Evolutionary conservation across 2,888 invertebrate species (phyloP), one percentile per base, ranked within the genome.

Genomic region (Scrobipalpa atriplicella): DNA sequence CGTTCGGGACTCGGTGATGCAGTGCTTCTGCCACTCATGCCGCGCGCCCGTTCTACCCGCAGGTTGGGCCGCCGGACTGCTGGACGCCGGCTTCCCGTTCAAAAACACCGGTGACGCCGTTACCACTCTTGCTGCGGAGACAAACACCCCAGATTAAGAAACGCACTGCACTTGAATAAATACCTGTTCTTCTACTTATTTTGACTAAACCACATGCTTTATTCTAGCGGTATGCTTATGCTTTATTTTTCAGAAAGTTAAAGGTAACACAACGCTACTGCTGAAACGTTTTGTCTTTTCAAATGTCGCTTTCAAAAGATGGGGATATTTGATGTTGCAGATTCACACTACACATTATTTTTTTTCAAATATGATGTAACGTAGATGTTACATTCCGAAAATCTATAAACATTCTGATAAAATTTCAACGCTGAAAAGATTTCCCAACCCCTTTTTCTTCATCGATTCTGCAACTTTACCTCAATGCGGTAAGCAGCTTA

Each of bases 11-110:
- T 97, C 97, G 88, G 97, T 97, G 89, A 95, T 97, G 95, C 96
- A 97, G 95, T 97, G 97, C 94, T 97, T 97, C 94, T 97, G 97
- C 94, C 97, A 97, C 93, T 96, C 97, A 91, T 97, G 97, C 95
- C 96, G 97, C 87, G 96, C 96, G 81, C 97, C 97, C 76, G 93
- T 94, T 79, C 88, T 96, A 84, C 95, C 96, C 84, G 94, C 95
- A 94, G 95, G 96, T 96, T 94, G 94, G 95, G 87, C 76, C 65
- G 71, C 69, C 62, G 69, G 69, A 67, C 69, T 68, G 63, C 67
- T 69, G 43, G 21, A 29, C 58, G 5, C 52, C 41, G 62, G 19
- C 29, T 58, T 16, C 36, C 16, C 38, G 3, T 13, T 2, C 36
- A 29, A 21, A 47, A 52, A 69, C 68, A 75, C 80, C 78, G 81